phyloP scores from a whole-genome alignment of 2,888 invertebrate species.

The Plebejus argus region DNA sequence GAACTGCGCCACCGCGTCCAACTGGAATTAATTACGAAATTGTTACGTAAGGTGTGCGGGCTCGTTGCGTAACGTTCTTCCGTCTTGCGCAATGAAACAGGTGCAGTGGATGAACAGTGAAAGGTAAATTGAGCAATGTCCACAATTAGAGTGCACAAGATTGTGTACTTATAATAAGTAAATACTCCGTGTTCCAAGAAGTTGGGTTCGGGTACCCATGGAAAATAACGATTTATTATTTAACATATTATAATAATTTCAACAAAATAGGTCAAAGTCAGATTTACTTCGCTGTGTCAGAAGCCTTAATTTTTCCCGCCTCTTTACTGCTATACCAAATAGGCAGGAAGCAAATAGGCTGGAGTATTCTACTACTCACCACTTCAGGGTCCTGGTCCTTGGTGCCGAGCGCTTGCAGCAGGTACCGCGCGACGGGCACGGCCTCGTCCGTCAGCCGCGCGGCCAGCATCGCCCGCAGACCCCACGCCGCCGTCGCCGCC shows the following conservation, averaged over 20 bases:
- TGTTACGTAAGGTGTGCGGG: background rate
- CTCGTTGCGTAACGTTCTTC: background rate
- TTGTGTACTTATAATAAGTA: background rate
- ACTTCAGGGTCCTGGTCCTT: slow-evolving; percentile 67
- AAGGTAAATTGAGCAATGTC: slow-evolving; percentile 30
- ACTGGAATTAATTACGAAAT: slow-evolving; percentile 48
- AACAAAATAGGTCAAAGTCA: background rate
- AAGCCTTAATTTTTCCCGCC: background rate
- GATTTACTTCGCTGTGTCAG: background rate
- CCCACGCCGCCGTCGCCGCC: slow-evolving; percentile 94
- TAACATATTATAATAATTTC: background rate
- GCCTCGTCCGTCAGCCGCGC: slow-evolving; percentile 61
- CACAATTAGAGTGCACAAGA: background rate
- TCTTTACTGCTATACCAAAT: background rate
- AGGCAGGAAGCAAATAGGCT: background rate
- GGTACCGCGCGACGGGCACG: slow-evolving; percentile 62
- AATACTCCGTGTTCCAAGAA: background rate
- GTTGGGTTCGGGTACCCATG: background rate
- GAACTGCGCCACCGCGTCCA: slow-evolving; percentile 74
- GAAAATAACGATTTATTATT: too few relatives aligned
- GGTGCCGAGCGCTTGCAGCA: slow-evolving; percentile 59
- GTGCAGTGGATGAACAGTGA: background rate
- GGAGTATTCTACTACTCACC: slow-evolving; percentile 46
- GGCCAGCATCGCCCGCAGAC: slow-evolving; percentile 85
- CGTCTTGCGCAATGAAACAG: slow-evolving; percentile 1